Conservation (phyloP, 2,888 invertebrate genomes). For the Octodonta nipae region DNA sequence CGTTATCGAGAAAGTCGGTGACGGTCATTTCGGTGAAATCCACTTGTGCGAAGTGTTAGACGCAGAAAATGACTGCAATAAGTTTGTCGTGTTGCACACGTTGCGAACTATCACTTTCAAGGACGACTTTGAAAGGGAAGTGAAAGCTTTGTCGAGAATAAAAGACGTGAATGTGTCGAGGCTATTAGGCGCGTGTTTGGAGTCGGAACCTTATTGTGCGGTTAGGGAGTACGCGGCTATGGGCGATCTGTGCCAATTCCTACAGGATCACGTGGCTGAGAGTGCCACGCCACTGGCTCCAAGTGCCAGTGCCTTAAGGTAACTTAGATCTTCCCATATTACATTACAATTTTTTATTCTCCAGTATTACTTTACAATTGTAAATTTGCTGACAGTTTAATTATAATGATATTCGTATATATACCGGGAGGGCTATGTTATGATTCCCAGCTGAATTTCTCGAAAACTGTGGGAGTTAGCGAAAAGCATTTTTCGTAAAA, state of each 20-base stretch:
- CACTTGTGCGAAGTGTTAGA: conserved; percentile 50
- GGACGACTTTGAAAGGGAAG: conserved; percentile 56
- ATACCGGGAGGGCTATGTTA: too few relatives aligned
- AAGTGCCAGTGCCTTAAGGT: conserved; percentile 56
- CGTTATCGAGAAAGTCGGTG: conserved; percentile 63
- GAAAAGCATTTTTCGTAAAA: too few relatives aligned
- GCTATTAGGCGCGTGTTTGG: conserved; percentile 58
- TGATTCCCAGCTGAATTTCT: too few relatives aligned
- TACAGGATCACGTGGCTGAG: conserved; percentile 67
- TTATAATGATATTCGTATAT: too few relatives aligned
- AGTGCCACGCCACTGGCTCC: conserved; percentile 48
- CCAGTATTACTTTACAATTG: too few relatives aligned
- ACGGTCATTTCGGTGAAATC: conserved; percentile 64
- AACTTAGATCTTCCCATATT: too few relatives aligned
- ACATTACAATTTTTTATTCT: too few relatives aligned
- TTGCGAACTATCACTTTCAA: conserved; percentile 48
- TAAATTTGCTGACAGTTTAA: background rate
- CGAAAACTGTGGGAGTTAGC: too few relatives aligned
- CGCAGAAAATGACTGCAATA: conserved; percentile 7
- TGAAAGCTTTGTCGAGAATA: conserved; percentile 54
- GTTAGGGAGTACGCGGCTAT: conserved; percentile 64
- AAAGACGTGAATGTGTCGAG: conserved; percentile 59
- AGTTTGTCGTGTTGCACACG: conserved; percentile 59
- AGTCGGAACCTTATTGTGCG: conserved; percentile 60
- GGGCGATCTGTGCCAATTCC: conserved; percentile 74